phyloP scores from a whole-genome alignment of 2,113 vertebrate genomes.

The Callocephalon fimbriatum region DNA sequence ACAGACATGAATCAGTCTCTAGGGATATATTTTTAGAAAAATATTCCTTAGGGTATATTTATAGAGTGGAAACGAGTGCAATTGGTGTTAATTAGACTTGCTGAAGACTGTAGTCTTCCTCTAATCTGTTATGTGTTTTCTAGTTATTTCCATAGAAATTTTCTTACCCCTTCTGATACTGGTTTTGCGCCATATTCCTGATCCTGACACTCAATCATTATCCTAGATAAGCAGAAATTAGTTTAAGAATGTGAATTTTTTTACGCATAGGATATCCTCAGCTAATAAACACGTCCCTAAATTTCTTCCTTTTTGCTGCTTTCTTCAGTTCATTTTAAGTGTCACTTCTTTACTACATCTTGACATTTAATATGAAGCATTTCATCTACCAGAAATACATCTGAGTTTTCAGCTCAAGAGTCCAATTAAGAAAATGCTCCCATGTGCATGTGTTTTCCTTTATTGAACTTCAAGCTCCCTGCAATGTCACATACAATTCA shows the following conservation, averaged over 20 bases:
- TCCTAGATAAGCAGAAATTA: not conserved
- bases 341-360: constrained; percentile 52
- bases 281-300: constrained; percentile 23
- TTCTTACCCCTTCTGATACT: not conserved
- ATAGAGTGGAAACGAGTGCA: not conserved
- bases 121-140: not conserved
- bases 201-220: not conserved
- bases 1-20: not conserved
- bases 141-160: not conserved
- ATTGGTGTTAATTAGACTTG: not conserved
- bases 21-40: not conserved
- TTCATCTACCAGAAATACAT: constrained; percentile 55
- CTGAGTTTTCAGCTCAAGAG: constrained; percentile 30
- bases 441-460: constrained; percentile 1
- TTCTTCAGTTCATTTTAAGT: constrained; percentile 50
- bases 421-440: constrained; percentile 60
- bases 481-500: not conserved
- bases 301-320: constrained; percentile 15
- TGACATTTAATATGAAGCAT: constrained; percentile 64
- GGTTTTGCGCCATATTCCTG: not conserved
- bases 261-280: not conserved
- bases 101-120: not conserved
- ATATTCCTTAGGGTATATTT: not conserved
- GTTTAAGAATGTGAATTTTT: not conserved
- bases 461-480: constrained; percentile 35